Evolutionary conservation across 2,888 invertebrate genomes (phyloP), one percentile per base, ranked within the genome.

Genomic region (Ptilodon capucinus): DNA sequence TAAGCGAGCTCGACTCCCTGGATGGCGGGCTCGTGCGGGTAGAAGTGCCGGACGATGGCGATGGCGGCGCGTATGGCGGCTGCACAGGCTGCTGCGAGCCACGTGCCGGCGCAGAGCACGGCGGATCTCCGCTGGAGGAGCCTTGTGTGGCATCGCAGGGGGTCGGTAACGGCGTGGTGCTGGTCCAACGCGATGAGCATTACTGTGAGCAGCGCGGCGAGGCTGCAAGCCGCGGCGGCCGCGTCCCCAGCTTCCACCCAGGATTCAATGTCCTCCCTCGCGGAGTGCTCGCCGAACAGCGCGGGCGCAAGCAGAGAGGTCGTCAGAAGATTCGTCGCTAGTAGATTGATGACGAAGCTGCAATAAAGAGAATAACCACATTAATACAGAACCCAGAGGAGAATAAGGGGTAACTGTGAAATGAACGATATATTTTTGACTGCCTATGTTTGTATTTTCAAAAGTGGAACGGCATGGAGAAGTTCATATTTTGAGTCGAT

Each of bases 331-430:
- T 88, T 91, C 71, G 87, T 86, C 72, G 89, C 91, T 63, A 88
- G 76, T 44, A 87, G 75, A 56, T 89, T 95, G 74, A 95, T 93
- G 79, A 94, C 94, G 82, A 94, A 94, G 85, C 94, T 94, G 91
- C 11, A 92, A 92, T 84, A 86, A 86, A 34, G 70, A 70, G 79
- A 64, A 71, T 49, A 2, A 2, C 23, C 4, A 32, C 14, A 32
- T 32, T 32, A 32, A 3, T 8, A 32, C 7, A 14, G 14, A 9
- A n/a, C 4, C 8, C n/a, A n/a, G 23, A 23, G 23, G 8, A 23
- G 23, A 8, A 7, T 8, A 23, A 23, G 23, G 7, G 3, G n/a
- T 8, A 25, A 25, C 23, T 25, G 23, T 2, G 3, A 28, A 2
- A n/a, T n/a, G n/a, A n/a, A 6, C 9, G 6, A 2, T 2, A 2